phyloP scores from a whole-genome alignment of 1,140 invertebrate genomes.

The Psix sp. region DNA sequence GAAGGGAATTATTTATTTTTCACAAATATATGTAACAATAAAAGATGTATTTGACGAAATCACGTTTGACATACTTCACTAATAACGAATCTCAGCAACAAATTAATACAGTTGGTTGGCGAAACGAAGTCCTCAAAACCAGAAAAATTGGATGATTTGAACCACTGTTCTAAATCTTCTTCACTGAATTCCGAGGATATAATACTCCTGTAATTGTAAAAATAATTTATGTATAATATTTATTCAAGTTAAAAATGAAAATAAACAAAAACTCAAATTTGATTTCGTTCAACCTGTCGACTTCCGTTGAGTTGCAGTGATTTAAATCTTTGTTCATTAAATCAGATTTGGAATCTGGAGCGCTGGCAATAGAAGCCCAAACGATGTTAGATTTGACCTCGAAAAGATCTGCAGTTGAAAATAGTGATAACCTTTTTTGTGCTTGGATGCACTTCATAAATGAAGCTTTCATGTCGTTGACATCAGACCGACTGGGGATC shows the following conservation, averaged over 20 bases:
- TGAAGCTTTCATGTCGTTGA: slow-evolving; percentile 64
- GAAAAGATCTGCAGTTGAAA: slow-evolving; percentile 60
- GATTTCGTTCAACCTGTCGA: slow-evolving; percentile 64
- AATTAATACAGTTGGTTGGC: slow-evolving; percentile 84
- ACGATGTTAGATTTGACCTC: slow-evolving; percentile 64
- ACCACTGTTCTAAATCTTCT: slow-evolving; percentile 86
- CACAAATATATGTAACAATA: too few relatives aligned
- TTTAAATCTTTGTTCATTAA: slow-evolving; percentile 59
- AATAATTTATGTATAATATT: slow-evolving; percentile 2
- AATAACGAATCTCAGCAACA: slow-evolving; percentile 84
- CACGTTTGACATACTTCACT: slow-evolving; percentile 83
- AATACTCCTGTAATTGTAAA: slow-evolving; percentile 72
- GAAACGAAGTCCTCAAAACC: slow-evolving; percentile 92
- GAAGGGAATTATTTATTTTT: too few relatives aligned
- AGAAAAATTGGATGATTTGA: slow-evolving; percentile 85
- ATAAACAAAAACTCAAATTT: not conserved
- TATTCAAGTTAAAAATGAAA: not conserved
- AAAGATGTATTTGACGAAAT: too few relatives aligned
- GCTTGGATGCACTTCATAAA: slow-evolving; percentile 37
- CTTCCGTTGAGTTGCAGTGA: slow-evolving; percentile 60
- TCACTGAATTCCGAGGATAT: slow-evolving; percentile 84
- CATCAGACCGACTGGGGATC: slow-evolving; percentile 69
- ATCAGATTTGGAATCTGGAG: slow-evolving; percentile 51
- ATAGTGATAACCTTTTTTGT: slow-evolving; percentile 41
- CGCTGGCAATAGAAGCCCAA: slow-evolving; percentile 62